Conservation (phyloP, 2,113 vertebrate species). For the Tetrao urogallus region DNA sequence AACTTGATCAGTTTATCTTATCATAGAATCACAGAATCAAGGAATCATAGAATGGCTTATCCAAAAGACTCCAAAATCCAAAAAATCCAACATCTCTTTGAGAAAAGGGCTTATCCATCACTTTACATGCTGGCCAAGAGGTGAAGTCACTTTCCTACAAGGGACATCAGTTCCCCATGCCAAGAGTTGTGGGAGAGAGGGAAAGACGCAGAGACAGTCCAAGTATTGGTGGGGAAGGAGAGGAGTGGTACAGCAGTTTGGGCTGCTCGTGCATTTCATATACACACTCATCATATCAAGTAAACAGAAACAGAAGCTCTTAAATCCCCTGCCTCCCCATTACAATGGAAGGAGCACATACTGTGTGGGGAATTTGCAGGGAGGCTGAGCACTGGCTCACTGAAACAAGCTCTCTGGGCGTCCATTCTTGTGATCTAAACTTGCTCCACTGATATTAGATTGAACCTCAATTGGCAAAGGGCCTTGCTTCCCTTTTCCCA, state of each 20-base stretch:
- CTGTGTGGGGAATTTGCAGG: not conserved
- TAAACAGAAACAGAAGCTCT: not conserved
- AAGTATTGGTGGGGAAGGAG: not conserved
- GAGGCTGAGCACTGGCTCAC: not conserved
- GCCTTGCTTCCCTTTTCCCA: fast-evolving
- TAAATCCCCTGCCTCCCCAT: not conserved
- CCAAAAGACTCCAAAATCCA: fast-evolving
- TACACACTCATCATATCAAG: not conserved
- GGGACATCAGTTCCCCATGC: fast-evolving
- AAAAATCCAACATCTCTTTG: not conserved
- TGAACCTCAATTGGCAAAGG: not conserved
- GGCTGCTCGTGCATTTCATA: not conserved
- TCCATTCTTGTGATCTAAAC: not conserved
- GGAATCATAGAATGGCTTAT: too few relatives aligned
- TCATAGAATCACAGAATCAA: too few relatives aligned
- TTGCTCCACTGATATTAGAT: not conserved
- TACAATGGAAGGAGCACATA: fast-evolving
- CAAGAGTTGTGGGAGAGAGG: not conserved
- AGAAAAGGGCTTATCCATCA: not conserved
- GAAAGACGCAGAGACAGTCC: not conserved
- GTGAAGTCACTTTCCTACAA: not conserved
- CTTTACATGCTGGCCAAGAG: not conserved
- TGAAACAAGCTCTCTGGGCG: not conserved
- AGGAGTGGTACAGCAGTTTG: not conserved
- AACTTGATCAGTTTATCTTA: fast-evolving